Evolutionary conservation across 2,888 invertebrate species (phyloP).

Genomic region (Cybosia mesomella): DNA sequence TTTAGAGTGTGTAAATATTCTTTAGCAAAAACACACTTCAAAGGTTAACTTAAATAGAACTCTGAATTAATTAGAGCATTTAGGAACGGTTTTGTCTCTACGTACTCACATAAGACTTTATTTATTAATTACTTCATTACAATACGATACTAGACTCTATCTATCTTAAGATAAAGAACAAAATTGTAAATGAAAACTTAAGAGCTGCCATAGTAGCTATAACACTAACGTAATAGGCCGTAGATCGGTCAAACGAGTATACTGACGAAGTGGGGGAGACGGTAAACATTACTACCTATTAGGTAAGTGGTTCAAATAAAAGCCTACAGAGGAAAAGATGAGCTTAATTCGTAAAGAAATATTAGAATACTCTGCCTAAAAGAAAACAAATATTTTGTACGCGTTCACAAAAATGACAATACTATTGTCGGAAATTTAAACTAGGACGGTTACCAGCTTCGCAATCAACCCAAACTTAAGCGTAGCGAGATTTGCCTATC

Average conservation of each 20-base stretch:
- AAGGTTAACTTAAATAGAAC: not conserved
- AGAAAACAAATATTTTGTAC: not conserved
- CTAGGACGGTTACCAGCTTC: no score
- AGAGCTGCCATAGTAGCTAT: slow-evolving; percentile 28
- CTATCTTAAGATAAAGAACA: not conserved
- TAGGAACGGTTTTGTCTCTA: not conserved
- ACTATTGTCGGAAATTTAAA: no score
- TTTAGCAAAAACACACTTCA: not conserved
- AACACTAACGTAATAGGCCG: slow-evolving; percentile 38
- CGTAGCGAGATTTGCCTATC: no score
- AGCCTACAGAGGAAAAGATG: slow-evolving; percentile 22
- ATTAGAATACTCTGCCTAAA: not conserved
- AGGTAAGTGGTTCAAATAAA: slow-evolving; percentile 20
- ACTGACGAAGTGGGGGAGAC: slow-evolving; percentile 32
- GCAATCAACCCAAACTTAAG: no score
- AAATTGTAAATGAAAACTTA: slow-evolving; percentile 21
- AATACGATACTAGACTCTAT: not conserved
- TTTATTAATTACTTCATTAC: not conserved
- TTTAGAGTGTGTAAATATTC: not conserved
- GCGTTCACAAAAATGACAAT: no score
- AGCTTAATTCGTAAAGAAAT: not conserved
- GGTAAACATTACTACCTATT: slow-evolving; percentile 48
- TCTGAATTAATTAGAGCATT: not conserved
- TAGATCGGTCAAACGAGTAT: slow-evolving; percentile 52
- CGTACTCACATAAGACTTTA: not conserved